Percentiles rank a stretch among this genome's conserved stretches.
These are phyloP conservation scores for Mellilla xanthometata DNA, from an alignment of 2,888 invertebrate species.

Conservation along the genomic window DNA sequence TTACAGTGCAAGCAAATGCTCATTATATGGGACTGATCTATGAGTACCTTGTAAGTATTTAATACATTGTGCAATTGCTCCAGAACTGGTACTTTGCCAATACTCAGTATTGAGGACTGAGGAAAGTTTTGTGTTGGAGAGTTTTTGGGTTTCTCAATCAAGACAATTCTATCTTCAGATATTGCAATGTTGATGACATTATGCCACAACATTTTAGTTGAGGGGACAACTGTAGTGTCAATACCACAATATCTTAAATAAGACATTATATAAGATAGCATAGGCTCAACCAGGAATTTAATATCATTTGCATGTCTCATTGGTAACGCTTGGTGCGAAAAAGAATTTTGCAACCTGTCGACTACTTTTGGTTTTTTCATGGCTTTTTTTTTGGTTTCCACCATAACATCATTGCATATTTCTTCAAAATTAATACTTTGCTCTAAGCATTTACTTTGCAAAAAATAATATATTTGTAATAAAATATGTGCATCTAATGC, in stretches of 20 bases:
- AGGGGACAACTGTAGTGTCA: constrained; percentile 85
- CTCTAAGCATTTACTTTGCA: constrained; percentile 72
- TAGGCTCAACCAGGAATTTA: constrained; percentile 61
- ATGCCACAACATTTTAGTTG: constrained; percentile 69
- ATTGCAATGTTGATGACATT: constrained; percentile 65
- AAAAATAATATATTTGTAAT: constrained; percentile 88
- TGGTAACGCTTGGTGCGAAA: constrained; percentile 36
- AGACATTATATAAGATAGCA: constrained; percentile 51
- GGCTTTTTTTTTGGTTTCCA: constrained; percentile 76
- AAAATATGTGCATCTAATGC: constrained; percentile 95
- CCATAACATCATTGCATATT: constrained; percentile 83
- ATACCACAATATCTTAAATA: constrained; percentile 76
- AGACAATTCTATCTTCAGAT: constrained; percentile 59
- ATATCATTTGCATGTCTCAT: constrained; percentile 46
- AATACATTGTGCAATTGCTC: constrained; percentile 87
- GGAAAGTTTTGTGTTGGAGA: constrained; percentile 82
- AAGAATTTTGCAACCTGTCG: constrained; percentile 43
- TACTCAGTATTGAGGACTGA: constrained; percentile 77
- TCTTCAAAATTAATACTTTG: constrained; percentile 84
- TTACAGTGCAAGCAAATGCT: constrained; percentile 87
- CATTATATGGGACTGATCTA: constrained; percentile 86
- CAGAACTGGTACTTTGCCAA: constrained; percentile 76
- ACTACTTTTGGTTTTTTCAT: constrained; percentile 59
- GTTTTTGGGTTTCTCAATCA: constrained; percentile 65
- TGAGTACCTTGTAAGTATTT: constrained; percentile 84